phyloP scores from a whole-genome alignment of 2,113 vertebrate species.

The Phocoena phocoena region DNA sequence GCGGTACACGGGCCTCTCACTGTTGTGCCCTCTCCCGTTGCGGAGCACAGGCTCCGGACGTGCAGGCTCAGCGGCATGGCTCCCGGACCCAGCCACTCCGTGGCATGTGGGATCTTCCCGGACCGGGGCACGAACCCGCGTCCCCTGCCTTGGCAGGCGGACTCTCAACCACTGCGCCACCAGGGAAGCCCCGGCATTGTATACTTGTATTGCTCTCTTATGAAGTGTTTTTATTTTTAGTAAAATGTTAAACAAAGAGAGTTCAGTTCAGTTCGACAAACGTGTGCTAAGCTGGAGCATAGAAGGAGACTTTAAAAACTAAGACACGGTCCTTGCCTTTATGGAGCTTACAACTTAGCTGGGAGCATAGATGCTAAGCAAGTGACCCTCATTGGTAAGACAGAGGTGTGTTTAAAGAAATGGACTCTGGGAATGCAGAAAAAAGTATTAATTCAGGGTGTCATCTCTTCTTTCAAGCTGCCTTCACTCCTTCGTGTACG shows the following conservation, averaged over 20 bases:
- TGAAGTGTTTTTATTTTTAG: slow-evolving; percentile 10
- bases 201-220: background rate
- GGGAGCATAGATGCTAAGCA: background rate
- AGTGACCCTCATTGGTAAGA: background rate
- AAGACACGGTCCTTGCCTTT: background rate
- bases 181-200: background rate
- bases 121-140: too few species aligned
- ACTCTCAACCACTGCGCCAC: too few species aligned
- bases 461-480: background rate
- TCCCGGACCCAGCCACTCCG: too few species aligned
- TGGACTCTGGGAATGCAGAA: background rate
- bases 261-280: background rate
- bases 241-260: background rate
- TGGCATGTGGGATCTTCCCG: too few species aligned
- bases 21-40: too few species aligned
- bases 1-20: too few species aligned
- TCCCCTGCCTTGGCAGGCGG: too few species aligned
- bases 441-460: background rate
- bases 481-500: background rate
- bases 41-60: too few species aligned
- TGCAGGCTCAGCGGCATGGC: too few species aligned
- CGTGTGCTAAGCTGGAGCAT: background rate
- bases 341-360: background rate
- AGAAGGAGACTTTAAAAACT: background rate
- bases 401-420: background rate